Evolutionary conservation across 2,113 vertebrate genomes (phyloP), one percentile per base, ranked within the genome.

Genomic region (Cnemophilus loriae): DNA sequence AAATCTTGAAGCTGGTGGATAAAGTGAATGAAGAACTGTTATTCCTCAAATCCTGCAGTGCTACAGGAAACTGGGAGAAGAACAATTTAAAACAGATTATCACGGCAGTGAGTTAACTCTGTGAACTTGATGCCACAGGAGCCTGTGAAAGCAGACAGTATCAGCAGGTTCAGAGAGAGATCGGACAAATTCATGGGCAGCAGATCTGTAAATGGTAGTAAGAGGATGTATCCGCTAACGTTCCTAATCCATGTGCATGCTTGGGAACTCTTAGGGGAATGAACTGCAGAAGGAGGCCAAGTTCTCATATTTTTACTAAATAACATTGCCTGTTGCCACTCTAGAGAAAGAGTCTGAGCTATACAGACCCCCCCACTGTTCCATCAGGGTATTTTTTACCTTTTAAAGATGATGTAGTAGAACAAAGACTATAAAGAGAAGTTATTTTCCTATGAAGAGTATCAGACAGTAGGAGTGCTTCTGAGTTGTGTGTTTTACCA

Each of bases 51-150:
- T 95, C 68, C 80, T 77, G 71, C 76, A 77, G 47, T 61, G 76
- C 90, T 80, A 59, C 41, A 77, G 88, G 88, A 90, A 92, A 70
- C 46, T n/a, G 35, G 56, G 50, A 88, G 84, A 95, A 92, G 86
- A 90, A 92, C 79, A 92, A 89, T 94, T 93, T 93, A 61, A 89
- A 94, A 84, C 88, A 94, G 84, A 92, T 92, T 90, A 97, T 73
- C 90, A 59, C 13, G 0, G 79, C 68, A 90, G 37, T 0, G 7
- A 95, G 82, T 84, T 93, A 95, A 74, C 86, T 96, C 70, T 89
- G 47, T 97, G 94, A 95, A 92, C 83, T 55, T 84, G 55, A 70
- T 92, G 86, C 87, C 71, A 93, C 27, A 84, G 89, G 42, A 93
- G 68, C 44, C 71, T 81, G 50, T 73, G 71, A 88, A 92, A 84